Evolutionary conservation across 1,140 invertebrate species (phyloP).

Genomic region (Drosophila arawakana): DNA sequence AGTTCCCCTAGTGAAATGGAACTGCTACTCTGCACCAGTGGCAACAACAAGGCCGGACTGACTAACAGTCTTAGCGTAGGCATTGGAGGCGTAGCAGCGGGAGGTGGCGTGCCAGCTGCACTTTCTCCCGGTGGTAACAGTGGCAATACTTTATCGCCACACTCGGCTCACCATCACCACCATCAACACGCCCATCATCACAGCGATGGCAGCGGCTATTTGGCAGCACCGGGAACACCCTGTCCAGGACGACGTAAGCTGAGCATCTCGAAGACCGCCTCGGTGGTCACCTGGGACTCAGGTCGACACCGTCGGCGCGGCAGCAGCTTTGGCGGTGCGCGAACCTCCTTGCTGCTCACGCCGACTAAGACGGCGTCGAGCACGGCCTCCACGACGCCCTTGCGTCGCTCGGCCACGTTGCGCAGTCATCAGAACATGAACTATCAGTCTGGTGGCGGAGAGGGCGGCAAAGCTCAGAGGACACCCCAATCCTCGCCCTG

Average conservation of each 20-base stretch:
- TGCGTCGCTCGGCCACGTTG: constrained; percentile 86
- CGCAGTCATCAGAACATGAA: constrained; percentile 86
- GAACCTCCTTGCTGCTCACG: constrained; percentile 84
- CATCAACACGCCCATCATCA: constrained; percentile 50
- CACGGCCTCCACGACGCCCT: constrained; percentile 82
- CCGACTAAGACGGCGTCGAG: constrained; percentile 78
- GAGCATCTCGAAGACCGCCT: constrained; percentile 81
- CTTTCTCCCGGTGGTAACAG: constrained; percentile 17
- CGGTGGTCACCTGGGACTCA: constrained; percentile 88
- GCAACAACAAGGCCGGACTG: constrained; percentile 29
- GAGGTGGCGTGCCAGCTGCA: background rate
- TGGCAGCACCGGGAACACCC: constrained; percentile 68
- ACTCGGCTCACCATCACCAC: constrained; percentile 55
- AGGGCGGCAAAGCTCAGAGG: constrained; percentile 57
- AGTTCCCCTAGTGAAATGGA: constrained; percentile 78
- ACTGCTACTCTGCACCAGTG: constrained; percentile 60
- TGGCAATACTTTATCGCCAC: constrained; percentile 48
- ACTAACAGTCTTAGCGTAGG: constrained; percentile 62
- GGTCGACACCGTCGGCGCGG: constrained; percentile 85
- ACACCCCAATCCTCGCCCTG: constrained; percentile 85
- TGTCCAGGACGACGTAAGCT: constrained; percentile 68
- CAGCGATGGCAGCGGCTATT: constrained; percentile 47
- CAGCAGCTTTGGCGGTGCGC: constrained; percentile 87
- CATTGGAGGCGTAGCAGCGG: constrained; percentile 1
- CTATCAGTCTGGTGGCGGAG: constrained; percentile 55